A percentile compares a stretch with the other conserved stretches of the same genome.
phyloP scores from a whole-genome alignment of 53 echinoderm and acorn worm species.

The Hippasteria phrygiana region DNA sequence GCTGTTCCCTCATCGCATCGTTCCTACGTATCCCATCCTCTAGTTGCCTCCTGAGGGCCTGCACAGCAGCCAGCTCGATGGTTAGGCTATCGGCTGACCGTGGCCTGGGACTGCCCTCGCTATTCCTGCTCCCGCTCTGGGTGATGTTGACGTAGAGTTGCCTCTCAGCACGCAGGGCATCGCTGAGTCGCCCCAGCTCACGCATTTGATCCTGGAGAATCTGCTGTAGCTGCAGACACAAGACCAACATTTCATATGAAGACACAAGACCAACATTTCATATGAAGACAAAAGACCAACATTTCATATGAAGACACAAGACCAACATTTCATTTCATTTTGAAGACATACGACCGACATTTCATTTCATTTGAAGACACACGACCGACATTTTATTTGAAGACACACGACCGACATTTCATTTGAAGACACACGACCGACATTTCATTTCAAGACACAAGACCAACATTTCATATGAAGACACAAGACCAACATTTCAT shows the following conservation, averaged over 20 bases:
- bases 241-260: not conserved
- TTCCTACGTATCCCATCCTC: constrained; percentile 73
- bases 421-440: no score
- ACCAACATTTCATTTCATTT: no score
- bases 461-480: no score
- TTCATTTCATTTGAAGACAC: no score
- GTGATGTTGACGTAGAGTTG: constrained; percentile 97
- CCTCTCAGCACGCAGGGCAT: constrained; percentile 80
- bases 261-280: no score
- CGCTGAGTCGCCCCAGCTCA: constrained; percentile 87
- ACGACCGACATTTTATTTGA: no score
- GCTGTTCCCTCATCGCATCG: constrained; percentile 70
- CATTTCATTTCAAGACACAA: no score
- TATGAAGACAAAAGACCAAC: no score
- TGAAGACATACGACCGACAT: no score
- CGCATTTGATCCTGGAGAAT: constrained; percentile 85
- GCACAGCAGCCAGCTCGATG: constrained; percentile 85
- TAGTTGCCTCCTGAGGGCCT: constrained; percentile 84
- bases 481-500: no score
- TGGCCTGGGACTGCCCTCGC: constrained; percentile 21
- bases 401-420: no score
- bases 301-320: no score
- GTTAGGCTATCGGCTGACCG: constrained; percentile 49
- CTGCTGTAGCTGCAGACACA: constrained; percentile 75
- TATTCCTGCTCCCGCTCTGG: constrained; percentile 77